Evolutionary conservation across 2,797 vertebrate species (phyloP), one percentile per base, ranked within the genome.

Genomic region (Acropternis orthonyx): DNA sequence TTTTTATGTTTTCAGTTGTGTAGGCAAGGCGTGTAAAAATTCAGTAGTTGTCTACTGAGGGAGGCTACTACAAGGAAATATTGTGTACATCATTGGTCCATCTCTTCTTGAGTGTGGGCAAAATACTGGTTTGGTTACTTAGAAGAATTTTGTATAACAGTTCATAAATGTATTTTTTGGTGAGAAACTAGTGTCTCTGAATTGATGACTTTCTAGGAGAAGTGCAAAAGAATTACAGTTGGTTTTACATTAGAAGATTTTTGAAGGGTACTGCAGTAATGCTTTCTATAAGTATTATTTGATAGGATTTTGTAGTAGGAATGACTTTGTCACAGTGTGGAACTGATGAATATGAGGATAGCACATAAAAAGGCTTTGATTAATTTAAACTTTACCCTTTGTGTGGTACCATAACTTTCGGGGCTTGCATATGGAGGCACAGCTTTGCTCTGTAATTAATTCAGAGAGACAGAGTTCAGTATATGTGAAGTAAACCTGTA

Each of bases 391-490:
- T 77, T 89, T 62, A 80, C 34, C 55, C 78, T 85, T 79, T 58
- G 32, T 34, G 49, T 51, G n/a, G 5, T 72, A 23, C 36, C 2
- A 1, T 44, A 54, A n/a, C 32, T 77, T 91, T 65, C 28, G 17
- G 71, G 34, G 36, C 18, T 85, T 79, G 28, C 37, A 46, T 4
- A 12, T 1, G 1, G 34, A n/a, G 76, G 10, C 41, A 51, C 39
- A 77, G n/a, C 39, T 87, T 77, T 93, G 68, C 89, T 84, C 62
- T 75, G 44, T 66, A 78, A 80, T 88, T 93, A 92, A 94, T 78
- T 67, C 56, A 61, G 2, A 32, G 9, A 24, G 61, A 7, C 61
- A 68, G 68, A 65, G 81, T 68, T 89, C 66, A 75, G 0, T 27
- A 12, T 16, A 36, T 75, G 54, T 43, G 54, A 61, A 21, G 24